Percentiles rank a stretch among this genome's conserved stretches.
These are phyloP conservation scores for Tautogolabrus adspersus DNA, from an alignment of 2,113 vertebrate species.

Conservation along the genomic window DNA sequence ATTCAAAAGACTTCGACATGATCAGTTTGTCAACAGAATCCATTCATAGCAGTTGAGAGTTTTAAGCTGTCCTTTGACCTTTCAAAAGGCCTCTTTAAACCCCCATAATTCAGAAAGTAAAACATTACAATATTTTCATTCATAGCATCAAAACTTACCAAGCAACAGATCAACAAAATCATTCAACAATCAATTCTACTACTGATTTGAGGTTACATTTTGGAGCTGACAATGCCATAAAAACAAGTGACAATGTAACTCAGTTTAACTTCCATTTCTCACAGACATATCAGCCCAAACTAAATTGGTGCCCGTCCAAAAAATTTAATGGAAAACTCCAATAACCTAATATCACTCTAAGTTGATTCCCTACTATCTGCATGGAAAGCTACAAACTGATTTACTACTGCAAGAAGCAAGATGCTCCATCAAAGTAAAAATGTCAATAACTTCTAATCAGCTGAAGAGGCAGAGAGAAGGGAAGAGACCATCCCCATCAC, in stretches of 20 bases:
- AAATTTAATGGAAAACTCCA: conserved; percentile 65
- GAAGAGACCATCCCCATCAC: conserved; percentile 40
- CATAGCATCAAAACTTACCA: conserved; percentile 91
- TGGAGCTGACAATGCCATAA: conserved; percentile 76
- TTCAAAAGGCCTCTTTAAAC: conserved; percentile 87
- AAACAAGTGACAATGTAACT: conserved; percentile 73
- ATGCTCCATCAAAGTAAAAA: conserved; percentile 48
- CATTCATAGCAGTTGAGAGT: conserved; percentile 87
- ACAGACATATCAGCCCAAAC: conserved; percentile 75
- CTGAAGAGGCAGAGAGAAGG: conserved; percentile 36
- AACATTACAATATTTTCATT: conserved; percentile 90
- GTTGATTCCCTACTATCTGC: conserved; percentile 56
- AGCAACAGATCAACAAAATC: conserved; percentile 91
- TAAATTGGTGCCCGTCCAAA: conserved; percentile 75
- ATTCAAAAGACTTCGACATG: conserved; percentile 90
- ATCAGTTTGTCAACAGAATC: conserved; percentile 94
- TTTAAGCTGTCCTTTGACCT: conserved; percentile 91
- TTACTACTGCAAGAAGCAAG: conserved; percentile 56
- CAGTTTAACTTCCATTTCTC: conserved; percentile 73
- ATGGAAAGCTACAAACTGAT: conserved; percentile 56
- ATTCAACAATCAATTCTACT: conserved; percentile 75
- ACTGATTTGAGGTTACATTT: conserved; percentile 78
- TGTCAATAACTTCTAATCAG: conserved; percentile 48
- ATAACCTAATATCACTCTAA: conserved; percentile 62
- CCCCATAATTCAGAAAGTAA: conserved; percentile 86